phyloP scores from a whole-genome alignment of 1,140 invertebrate genomes.

The Brachionus sp. region DNA sequence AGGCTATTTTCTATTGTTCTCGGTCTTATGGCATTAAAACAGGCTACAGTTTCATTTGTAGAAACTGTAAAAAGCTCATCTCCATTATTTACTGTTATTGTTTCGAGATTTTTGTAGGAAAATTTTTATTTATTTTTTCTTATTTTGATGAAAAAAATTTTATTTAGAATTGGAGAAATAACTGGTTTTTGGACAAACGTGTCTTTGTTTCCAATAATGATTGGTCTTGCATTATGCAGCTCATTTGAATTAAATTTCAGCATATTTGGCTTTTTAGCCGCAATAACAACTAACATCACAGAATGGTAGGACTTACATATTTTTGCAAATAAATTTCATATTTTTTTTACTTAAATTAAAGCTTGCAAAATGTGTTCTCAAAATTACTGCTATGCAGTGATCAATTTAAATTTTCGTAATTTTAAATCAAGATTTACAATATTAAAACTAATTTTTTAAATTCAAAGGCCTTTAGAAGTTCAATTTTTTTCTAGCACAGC shows the following conservation, averaged over 20 bases:
- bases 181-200: constrained; percentile 73
- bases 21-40: constrained; percentile 74
- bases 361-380: constrained; percentile 78
- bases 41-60: constrained; percentile 78
- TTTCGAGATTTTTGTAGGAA: constrained; percentile 69
- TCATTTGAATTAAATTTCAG: constrained; percentile 78
- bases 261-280: constrained; percentile 71
- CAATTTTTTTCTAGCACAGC: constrained; percentile 80
- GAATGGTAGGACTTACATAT: constrained; percentile 66
- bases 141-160: not conserved
- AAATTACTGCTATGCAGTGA: constrained; percentile 77
- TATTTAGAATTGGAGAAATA: constrained; percentile 64
- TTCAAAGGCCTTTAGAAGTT: constrained; percentile 71
- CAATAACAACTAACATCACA: constrained; percentile 75
- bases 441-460: constrained; percentile 47
- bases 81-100: constrained; percentile 76
- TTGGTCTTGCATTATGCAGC: constrained; percentile 75
- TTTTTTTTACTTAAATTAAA: constrained; percentile 57
- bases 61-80: constrained; percentile 82
- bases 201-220: constrained; percentile 78
- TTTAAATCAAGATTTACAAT: constrained; percentile 49
- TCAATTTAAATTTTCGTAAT: constrained; percentile 75
- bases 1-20: constrained; percentile 66
- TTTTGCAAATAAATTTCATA: not conserved
- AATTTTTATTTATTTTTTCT: constrained; percentile 48